Conservation (phyloP, 2,888 invertebrate species). For the Lycia hirtaria region DNA sequence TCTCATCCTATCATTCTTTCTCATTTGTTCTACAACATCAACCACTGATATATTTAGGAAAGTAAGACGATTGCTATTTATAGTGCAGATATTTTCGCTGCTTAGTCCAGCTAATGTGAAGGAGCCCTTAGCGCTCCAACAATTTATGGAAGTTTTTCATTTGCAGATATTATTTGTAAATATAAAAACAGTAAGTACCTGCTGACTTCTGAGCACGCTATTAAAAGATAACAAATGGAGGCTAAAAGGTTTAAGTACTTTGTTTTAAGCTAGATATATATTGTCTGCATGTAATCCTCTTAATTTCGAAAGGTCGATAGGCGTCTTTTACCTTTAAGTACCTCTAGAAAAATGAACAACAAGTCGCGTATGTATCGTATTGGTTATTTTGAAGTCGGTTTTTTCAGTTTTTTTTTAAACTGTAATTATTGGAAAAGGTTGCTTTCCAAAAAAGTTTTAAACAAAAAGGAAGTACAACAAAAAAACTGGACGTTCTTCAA, state of each 20-base stretch:
- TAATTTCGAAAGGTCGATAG: not conserved
- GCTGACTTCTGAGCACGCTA: conserved; percentile 1
- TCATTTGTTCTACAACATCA: no score
- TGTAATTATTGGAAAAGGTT: not conserved
- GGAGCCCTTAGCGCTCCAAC: conserved; percentile 34
- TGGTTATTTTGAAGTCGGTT: no score
- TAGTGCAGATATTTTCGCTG: no score
- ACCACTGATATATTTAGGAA: no score
- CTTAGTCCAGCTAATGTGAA: not conserved
- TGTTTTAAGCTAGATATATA: conserved; percentile 5
- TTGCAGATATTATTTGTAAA: conserved; percentile 1
- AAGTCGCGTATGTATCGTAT: no score
- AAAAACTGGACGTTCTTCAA: conserved; percentile 17
- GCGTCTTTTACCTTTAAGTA: no score
- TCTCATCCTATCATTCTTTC: no score
- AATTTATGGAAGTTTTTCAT: conserved; percentile 31
- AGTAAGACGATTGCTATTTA: no score
- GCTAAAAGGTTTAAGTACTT: conserved; percentile 10
- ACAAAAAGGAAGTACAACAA: not conserved
- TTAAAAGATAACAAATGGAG: conserved; percentile 12
- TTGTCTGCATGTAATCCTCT: conserved; percentile 1
- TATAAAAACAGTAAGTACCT: conserved; percentile 8
- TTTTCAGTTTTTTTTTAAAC: not conserved
- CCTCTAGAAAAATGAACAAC: no score
- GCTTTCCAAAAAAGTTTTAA: not conserved